These are phyloP conservation scores for Noturus placidus DNA, from an alignment of 2,113 vertebrate genomes.

Conservation along the genomic window DNA sequence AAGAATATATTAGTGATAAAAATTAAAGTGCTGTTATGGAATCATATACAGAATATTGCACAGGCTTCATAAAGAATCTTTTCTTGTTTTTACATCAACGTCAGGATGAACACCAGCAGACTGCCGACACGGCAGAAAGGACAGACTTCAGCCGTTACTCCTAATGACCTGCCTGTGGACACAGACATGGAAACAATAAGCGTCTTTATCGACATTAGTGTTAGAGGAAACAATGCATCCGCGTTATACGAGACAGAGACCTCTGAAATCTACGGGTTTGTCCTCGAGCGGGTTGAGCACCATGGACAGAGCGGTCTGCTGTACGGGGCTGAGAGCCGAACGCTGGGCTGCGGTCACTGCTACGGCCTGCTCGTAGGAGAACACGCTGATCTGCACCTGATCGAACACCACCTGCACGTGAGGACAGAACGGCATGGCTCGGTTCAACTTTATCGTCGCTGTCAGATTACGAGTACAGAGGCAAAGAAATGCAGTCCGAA, in stretches of 20 bases:
- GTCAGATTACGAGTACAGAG: no score
- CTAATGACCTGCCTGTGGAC: slow-evolving; percentile 64
- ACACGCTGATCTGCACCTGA: slow-evolving; percentile 69
- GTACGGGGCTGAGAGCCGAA: slow-evolving; percentile 58
- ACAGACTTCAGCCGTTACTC: slow-evolving; percentile 55
- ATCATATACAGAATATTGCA: slow-evolving; percentile 34
- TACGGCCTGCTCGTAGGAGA: slow-evolving; percentile 76
- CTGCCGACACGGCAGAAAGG: slow-evolving; percentile 58
- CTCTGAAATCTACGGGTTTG: slow-evolving; percentile 66
- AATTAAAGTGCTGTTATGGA: slow-evolving; percentile 26
- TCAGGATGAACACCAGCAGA: slow-evolving; percentile 66
- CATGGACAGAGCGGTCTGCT: slow-evolving; percentile 72
- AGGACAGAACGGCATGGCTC: neutral
- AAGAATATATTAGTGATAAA: slow-evolving; percentile 5
- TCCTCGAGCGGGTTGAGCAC: slow-evolving; percentile 72
- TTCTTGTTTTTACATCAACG: neutral
- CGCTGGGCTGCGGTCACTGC: slow-evolving; percentile 68
- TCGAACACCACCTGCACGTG: slow-evolving; percentile 68
- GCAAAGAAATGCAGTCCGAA: no score
- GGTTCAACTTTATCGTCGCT: no score
- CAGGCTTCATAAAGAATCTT: neutral
- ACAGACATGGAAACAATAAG: neutral
- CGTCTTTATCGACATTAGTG: neutral
- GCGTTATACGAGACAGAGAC: slow-evolving; percentile 27
- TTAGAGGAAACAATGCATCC: neutral